phyloP scores from a whole-genome alignment of 2,888 invertebrate genomes.

The Monochamus alternatus region DNA sequence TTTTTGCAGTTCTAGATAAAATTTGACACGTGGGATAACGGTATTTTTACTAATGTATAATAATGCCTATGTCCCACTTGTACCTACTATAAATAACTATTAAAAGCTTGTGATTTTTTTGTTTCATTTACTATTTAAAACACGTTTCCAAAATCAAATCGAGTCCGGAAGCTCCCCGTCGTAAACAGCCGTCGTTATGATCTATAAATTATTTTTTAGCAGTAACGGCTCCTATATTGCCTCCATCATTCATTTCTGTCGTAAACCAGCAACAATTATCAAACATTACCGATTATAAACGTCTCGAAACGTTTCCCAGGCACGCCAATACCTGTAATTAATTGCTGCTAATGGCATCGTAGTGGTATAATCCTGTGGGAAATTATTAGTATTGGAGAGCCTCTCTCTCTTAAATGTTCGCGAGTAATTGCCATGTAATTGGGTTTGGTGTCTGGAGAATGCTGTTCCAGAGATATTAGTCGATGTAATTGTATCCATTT shows the following conservation, averaged over 20 bases:
- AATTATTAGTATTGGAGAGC: background rate
- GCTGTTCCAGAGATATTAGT: background rate
- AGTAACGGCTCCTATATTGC: background rate
- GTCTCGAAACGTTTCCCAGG: background rate
- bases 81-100: too few relatives aligned
- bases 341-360: background rate
- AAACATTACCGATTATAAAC: background rate
- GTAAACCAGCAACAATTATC: background rate
- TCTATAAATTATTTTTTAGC: background rate
- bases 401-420: background rate
- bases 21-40: too few relatives aligned
- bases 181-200: background rate
- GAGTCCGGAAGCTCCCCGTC: background rate
- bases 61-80: too few relatives aligned
- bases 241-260: background rate
- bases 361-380: background rate
- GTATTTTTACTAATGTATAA: too few relatives aligned
- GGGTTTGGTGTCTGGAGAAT: background rate
- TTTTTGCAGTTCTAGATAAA: too few relatives aligned
- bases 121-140: too few relatives aligned
- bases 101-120: too few relatives aligned
- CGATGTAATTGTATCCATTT: background rate
- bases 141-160: background rate
- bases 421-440: background rate
- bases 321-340: background rate